Percentiles rank a stretch among this genome's conserved stretches.
These are phyloP conservation scores for Centropristis striata DNA, from an alignment of 2,113 vertebrate species.

Conservation along the genomic window DNA sequence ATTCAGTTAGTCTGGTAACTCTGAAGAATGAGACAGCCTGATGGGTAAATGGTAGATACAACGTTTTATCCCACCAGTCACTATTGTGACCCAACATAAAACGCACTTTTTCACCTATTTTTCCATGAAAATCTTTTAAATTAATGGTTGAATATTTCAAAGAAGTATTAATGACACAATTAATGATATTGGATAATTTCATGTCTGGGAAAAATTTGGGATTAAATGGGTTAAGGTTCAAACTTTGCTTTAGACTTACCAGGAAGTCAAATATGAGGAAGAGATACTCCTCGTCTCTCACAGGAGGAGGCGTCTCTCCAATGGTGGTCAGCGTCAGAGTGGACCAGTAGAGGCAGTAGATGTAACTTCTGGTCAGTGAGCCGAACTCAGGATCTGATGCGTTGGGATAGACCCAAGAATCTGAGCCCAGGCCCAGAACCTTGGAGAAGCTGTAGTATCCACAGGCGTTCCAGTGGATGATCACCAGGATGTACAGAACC, in stretches of 20 bases:
- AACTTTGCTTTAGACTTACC: slow-evolving; percentile 58
- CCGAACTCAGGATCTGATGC: slow-evolving; percentile 91
- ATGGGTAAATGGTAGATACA: too few relatives aligned
- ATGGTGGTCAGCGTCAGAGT: slow-evolving; percentile 97
- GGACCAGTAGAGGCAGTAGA: slow-evolving; percentile 98
- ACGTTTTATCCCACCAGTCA: too few relatives aligned
- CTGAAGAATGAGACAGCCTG: too few relatives aligned
- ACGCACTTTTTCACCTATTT: too few relatives aligned
- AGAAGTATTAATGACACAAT: too few relatives aligned
- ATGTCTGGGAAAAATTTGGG: too few relatives aligned
- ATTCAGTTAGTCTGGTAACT: too few relatives aligned
- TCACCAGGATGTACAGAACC: slow-evolving; percentile 94
- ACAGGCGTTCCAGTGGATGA: slow-evolving; percentile 99
- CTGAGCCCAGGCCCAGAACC: slow-evolving; percentile 92
- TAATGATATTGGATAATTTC: too few relatives aligned
- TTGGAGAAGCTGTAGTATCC: slow-evolving; percentile 97
- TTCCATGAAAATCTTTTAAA: too few relatives aligned
- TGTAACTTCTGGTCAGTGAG: slow-evolving; percentile 88
- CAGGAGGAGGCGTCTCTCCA: slow-evolving; percentile 94
- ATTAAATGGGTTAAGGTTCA: too few relatives aligned
- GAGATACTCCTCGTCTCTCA: slow-evolving; percentile 94
- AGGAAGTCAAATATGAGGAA: slow-evolving; percentile 98
- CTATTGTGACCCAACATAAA: too few relatives aligned
- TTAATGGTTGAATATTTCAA: too few relatives aligned
- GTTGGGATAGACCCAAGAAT: slow-evolving; percentile 97